Percentiles rank a stretch among this genome's conserved stretches.
Evolutionary conservation across 2,888 invertebrate species (phyloP).

Genomic region (Salticus scenicus): DNA sequence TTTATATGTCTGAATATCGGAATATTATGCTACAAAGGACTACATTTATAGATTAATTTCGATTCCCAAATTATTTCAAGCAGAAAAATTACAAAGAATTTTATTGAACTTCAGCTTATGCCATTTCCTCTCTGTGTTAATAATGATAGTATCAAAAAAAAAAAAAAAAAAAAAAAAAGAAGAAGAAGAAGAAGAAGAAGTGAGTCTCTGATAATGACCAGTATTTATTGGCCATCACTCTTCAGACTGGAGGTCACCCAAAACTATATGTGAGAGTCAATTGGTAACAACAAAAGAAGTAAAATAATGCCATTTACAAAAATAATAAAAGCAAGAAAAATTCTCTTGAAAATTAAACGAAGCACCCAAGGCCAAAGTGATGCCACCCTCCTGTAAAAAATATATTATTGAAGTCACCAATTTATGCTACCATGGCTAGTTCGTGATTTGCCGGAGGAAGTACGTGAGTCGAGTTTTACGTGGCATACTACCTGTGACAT

Average conservation of each 20-base stretch:
- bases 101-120: too few relatives aligned
- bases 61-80: too few relatives aligned
- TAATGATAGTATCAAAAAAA: background rate
- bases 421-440: constrained; percentile 39
- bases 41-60: too few relatives aligned
- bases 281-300: background rate
- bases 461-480: constrained; percentile 53
- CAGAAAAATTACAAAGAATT: too few relatives aligned
- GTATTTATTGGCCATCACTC: constrained; percentile 49
- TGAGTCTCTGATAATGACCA: constrained; percentile 47
- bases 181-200: background rate
- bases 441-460: constrained; percentile 39
- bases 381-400: constrained; percentile 31
- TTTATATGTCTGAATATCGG: too few relatives aligned
- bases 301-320: constrained; percentile 2
- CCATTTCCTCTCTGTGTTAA: too few relatives aligned
- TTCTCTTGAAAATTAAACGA: constrained; percentile 15
- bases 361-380: constrained; percentile 34
- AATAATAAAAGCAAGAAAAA: constrained; percentile 8
- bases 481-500: constrained; percentile 54
- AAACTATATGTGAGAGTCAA: constrained; percentile 49
- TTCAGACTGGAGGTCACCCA: constrained; percentile 33
- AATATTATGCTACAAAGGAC: too few relatives aligned
- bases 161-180: background rate
- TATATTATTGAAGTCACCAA: constrained; percentile 58